Evolutionary conservation across 2,113 vertebrate genomes (phyloP).

Genomic region (Cinclus cinclus): DNA sequence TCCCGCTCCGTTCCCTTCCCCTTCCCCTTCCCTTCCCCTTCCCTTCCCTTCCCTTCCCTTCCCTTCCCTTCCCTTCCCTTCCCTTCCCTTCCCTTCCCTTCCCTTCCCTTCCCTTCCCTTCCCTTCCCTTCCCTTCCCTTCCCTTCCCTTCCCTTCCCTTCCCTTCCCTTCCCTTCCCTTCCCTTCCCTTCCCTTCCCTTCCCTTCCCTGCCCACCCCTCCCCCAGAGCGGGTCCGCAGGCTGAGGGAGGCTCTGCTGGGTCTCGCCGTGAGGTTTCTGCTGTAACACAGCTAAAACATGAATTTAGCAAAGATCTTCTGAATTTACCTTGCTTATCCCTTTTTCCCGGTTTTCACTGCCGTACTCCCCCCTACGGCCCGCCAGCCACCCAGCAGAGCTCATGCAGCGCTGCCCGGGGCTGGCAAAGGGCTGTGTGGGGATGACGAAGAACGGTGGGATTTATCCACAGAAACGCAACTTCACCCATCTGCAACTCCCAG

Average conservation of each 20-base stretch:
- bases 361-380: neutral
- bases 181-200: too few species aligned
- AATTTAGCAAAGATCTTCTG: neutral
- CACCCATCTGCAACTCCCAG: rapidly evolving
- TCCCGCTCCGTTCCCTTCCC: neutral
- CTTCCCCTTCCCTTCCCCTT: neutral
- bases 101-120: too few species aligned
- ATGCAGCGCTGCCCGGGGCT: rapidly evolving
- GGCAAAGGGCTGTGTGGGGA: neutral
- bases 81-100: neutral
- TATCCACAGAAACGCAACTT: neutral
- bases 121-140: neutral
- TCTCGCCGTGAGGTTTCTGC: neutral
- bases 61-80: too few species aligned
- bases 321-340: neutral
- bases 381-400: neutral
- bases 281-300: neutral
- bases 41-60: neutral
- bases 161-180: too few species aligned
- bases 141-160: too few species aligned
- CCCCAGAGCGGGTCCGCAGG: neutral
- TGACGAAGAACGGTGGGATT: neutral
- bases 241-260: neutral
- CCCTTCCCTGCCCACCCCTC: neutral
- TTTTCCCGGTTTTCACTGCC: neutral